Conservation (phyloP, 1,140 invertebrate species). For the Euwallacea fornicatus region DNA sequence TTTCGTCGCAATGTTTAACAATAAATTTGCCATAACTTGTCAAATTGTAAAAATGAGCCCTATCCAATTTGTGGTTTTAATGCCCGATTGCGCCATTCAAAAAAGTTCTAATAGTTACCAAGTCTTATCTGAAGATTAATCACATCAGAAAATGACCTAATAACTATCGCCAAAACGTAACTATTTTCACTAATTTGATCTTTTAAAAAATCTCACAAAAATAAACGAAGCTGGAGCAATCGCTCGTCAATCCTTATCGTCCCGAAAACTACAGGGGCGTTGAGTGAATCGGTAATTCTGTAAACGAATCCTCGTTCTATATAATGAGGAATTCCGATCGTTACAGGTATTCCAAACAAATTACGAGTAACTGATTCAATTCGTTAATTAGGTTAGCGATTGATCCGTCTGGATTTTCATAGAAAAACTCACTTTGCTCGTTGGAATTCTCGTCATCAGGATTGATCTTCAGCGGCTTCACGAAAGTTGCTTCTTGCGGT, state of each 20-base stretch:
- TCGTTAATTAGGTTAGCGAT: background rate
- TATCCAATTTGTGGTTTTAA: too few species aligned
- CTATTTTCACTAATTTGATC: background rate
- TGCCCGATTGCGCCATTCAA: too few species aligned
- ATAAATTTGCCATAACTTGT: too few species aligned
- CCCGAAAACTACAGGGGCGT: background rate
- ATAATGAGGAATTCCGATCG: conserved; percentile 2
- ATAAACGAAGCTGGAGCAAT: background rate
- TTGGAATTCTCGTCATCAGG: conserved; percentile 41
- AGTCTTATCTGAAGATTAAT: too few species aligned
- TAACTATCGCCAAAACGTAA: too few species aligned
- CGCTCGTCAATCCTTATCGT: conserved; percentile 12
- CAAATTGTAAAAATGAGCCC: too few species aligned
- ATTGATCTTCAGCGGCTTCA: conserved; percentile 48
- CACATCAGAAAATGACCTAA: too few species aligned
- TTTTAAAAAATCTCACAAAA: background rate
- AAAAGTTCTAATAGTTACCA: too few species aligned
- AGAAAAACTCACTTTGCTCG: conserved; percentile 15
- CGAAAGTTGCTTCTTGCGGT: conserved; percentile 42
- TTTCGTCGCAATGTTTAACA: too few species aligned
- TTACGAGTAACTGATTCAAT: background rate
- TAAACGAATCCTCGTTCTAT: background rate
- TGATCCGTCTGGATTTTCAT: background rate
- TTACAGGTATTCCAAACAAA: background rate
- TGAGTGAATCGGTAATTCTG: background rate